These are phyloP conservation scores for Brachyrhaphis roseni DNA, from an alignment of 2,797 vertebrate species.

Conservation along the genomic window DNA sequence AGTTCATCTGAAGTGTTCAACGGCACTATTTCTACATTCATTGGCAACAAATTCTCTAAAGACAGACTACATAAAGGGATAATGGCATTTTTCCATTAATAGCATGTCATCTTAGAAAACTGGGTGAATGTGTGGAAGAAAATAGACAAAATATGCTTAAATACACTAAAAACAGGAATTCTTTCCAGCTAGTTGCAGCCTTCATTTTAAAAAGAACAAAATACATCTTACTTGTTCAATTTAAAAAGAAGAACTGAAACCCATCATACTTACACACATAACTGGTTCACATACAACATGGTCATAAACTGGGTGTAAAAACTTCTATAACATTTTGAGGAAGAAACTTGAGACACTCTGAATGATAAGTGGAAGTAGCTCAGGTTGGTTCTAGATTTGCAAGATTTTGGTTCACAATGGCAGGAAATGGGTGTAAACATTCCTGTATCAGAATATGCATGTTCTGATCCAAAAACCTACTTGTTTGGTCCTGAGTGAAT, in stretches of 20 bases:
- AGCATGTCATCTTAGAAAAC: neutral
- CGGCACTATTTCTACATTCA: neutral
- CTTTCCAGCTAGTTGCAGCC: neutral
- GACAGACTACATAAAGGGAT: neutral
- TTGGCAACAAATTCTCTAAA: neutral
- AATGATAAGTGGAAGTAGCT: neutral
- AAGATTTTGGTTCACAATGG: neutral
- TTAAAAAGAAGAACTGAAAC: neutral
- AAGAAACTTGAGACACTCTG: neutral
- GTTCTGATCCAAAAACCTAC: neutral
- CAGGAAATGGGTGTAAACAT: neutral
- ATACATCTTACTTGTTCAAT: neutral
- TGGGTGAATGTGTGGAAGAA: neutral
- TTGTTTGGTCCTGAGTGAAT: neutral
- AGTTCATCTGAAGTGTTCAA: neutral
- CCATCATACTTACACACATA: too few relatives aligned
- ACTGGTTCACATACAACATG: neutral
- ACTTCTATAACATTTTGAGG: constrained; percentile 16
- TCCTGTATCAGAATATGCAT: neutral
- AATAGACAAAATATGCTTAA: neutral
- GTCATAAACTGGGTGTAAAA: neutral
- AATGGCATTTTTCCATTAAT: neutral
- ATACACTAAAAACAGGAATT: neutral
- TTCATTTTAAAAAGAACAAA: neutral
- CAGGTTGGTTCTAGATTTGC: neutral